Evolutionary conservation across 64 coral and sea anemone species (phyloP).

Genomic region (Actinia equina): DNA sequence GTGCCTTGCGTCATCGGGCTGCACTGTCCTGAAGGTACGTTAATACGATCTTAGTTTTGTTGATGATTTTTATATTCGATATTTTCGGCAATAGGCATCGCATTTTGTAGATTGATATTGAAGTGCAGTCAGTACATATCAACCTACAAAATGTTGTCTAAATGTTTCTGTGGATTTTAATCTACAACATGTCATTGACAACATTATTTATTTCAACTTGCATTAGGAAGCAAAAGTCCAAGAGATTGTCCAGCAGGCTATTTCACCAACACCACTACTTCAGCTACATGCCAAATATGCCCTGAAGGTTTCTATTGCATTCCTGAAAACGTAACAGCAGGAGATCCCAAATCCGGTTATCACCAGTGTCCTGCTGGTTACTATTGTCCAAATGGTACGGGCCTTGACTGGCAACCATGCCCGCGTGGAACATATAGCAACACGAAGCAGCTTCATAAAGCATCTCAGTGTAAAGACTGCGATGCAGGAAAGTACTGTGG

Average conservation of each 20-base stretch:
- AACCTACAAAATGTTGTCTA: too few relatives aligned
- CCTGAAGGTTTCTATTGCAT: constrained; percentile 88
- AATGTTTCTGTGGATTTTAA: too few relatives aligned
- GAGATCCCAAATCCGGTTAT: constrained; percentile 85
- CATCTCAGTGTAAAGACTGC: constrained; percentile 82
- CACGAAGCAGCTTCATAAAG: constrained; percentile 42
- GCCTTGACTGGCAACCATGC: constrained; percentile 88
- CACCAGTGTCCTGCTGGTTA: constrained; percentile 83
- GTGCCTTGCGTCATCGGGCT: constrained; percentile 82
- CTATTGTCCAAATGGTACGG: constrained; percentile 86
- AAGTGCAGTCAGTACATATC: too few relatives aligned
- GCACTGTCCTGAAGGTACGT: constrained; percentile 82
- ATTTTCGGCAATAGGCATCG: too few relatives aligned
- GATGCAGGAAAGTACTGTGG: constrained; percentile 85
- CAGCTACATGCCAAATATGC: constrained; percentile 73
- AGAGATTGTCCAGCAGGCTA: constrained; percentile 71
- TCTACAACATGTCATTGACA: neutral
- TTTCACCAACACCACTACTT: constrained; percentile 78
- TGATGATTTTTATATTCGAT: too few relatives aligned
- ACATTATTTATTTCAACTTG: neutral
- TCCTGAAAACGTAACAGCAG: constrained; percentile 90
- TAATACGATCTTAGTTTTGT: neutral
- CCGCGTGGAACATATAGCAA: constrained; percentile 90
- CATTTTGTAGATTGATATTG: too few relatives aligned
- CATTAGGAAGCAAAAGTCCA: constrained; percentile 78